Evolutionary conservation across 2,797 vertebrate species (phyloP).

Genomic region (Scyliorhinus canicula): DNA sequence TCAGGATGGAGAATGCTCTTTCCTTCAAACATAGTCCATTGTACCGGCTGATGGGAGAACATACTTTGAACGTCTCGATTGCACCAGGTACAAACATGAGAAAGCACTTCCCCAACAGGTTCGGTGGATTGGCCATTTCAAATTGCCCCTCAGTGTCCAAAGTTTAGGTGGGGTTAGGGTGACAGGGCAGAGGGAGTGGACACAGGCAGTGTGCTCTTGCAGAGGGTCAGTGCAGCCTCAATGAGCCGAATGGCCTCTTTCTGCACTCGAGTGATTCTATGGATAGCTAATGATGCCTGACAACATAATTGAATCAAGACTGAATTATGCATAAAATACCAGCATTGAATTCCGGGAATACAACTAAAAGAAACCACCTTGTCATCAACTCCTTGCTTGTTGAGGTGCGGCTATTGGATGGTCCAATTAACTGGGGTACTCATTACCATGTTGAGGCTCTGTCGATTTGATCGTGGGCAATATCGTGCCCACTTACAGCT

Average conservation of each 20-base stretch:
- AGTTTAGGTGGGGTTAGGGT: no score
- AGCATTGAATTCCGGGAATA: no score
- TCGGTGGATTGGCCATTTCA: no score
- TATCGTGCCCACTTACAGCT: neutral
- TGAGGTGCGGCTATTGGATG: neutral
- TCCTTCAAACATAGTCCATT: constrained; percentile 50
- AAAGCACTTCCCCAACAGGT: neutral
- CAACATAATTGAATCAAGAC: neutral
- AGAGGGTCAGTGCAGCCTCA: no score
- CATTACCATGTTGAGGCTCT: neutral
- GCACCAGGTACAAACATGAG: constrained; percentile 55
- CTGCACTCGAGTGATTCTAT: no score
- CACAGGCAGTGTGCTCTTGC: no score
- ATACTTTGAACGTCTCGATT: constrained; percentile 49
- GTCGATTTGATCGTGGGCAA: neutral
- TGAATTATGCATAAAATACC: no score
- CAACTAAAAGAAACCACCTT: neutral
- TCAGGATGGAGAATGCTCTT: constrained; percentile 54
- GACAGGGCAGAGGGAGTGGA: no score
- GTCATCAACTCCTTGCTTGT: neutral
- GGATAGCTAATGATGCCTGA: neutral
- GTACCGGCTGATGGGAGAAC: constrained; percentile 59
- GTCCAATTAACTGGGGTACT: neutral
- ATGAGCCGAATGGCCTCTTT: no score
- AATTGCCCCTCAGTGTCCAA: no score